Conservation (phyloP, 2,888 invertebrate genomes). For the Brachyptera putata region DNA sequence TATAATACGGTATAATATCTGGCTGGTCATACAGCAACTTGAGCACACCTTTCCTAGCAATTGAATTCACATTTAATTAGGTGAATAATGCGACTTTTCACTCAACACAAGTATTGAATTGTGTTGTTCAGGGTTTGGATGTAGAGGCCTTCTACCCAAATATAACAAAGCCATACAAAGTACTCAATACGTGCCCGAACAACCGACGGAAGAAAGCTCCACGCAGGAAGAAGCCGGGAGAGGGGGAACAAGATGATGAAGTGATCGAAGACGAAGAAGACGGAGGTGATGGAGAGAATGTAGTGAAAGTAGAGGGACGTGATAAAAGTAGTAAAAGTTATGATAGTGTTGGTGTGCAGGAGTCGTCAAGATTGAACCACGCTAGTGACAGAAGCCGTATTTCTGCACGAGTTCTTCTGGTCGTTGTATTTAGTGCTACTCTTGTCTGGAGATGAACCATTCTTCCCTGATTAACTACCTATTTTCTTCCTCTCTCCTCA, state of each 20-base stretch:
- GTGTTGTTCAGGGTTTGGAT: slow-evolving; percentile 46
- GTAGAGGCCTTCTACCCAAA: slow-evolving; percentile 53
- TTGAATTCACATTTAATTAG: too few relatives aligned
- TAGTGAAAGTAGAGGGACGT: neutral
- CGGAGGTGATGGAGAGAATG: slow-evolving; percentile 22
- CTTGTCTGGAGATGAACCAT: slow-evolving; percentile 25
- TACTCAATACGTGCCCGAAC: slow-evolving; percentile 38
- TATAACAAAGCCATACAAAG: slow-evolving; percentile 45
- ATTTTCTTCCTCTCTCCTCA: slow-evolving; percentile 9
- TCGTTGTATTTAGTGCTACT: neutral
- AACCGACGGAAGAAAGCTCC: slow-evolving; percentile 30
- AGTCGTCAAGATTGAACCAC: slow-evolving; percentile 30
- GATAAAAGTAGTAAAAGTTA: slow-evolving; percentile 20
- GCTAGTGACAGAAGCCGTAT: neutral
- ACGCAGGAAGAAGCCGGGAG: slow-evolving; percentile 29
- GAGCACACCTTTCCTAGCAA: too few relatives aligned
- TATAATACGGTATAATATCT: too few relatives aligned
- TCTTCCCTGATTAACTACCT: too few relatives aligned
- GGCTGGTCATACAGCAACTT: too few relatives aligned
- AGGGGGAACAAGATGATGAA: slow-evolving; percentile 18
- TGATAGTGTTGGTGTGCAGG: slow-evolving; percentile 27
- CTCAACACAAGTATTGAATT: neutral
- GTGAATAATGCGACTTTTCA: too few relatives aligned
- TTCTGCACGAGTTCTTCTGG: slow-evolving; percentile 1
- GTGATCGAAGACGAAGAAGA: slow-evolving; percentile 10